Percentiles rank a stretch among this genome's conserved stretches.
phyloP scores from a whole-genome alignment of 1,140 invertebrate genomes.

The Macrosteles quadrilineatus region DNA sequence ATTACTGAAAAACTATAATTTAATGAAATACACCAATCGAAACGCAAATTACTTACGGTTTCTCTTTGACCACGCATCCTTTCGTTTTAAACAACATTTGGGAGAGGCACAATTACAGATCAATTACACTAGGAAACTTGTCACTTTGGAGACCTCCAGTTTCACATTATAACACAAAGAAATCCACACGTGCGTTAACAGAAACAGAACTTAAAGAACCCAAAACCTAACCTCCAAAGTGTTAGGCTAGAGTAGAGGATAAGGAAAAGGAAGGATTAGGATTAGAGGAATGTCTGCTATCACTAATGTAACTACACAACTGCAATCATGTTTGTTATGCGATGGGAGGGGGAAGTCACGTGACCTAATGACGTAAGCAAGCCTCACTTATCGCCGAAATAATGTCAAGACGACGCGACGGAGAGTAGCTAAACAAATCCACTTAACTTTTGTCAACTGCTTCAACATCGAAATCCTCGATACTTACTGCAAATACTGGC shows the following conservation, averaged over 20 bases:
- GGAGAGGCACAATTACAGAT: too few relatives aligned
- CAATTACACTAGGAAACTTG: background rate
- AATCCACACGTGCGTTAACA: background rate
- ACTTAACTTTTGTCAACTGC: background rate
- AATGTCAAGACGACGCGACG: background rate
- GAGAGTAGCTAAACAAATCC: too few relatives aligned
- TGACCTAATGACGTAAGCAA: background rate
- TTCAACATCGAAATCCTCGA: background rate
- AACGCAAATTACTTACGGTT: slow-evolving; percentile 25
- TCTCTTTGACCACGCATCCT: background rate
- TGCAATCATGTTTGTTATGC: background rate
- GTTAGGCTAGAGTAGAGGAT: too few relatives aligned
- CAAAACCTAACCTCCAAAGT: too few relatives aligned
- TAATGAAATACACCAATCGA: too few relatives aligned
- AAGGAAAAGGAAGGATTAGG: too few relatives aligned
- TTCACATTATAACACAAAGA: background rate
- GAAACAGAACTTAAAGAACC: background rate
- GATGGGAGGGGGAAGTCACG: background rate
- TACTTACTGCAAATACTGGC: background rate
- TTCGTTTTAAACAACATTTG: slow-evolving; percentile 18
- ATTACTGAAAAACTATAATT: too few relatives aligned
- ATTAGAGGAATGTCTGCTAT: background rate
- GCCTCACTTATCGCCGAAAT: background rate
- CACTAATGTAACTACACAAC: too few relatives aligned
- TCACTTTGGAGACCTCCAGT: background rate